Evolutionary conservation across 2,113 vertebrate species (phyloP).

Genomic region (Lampris incognitus): DNA sequence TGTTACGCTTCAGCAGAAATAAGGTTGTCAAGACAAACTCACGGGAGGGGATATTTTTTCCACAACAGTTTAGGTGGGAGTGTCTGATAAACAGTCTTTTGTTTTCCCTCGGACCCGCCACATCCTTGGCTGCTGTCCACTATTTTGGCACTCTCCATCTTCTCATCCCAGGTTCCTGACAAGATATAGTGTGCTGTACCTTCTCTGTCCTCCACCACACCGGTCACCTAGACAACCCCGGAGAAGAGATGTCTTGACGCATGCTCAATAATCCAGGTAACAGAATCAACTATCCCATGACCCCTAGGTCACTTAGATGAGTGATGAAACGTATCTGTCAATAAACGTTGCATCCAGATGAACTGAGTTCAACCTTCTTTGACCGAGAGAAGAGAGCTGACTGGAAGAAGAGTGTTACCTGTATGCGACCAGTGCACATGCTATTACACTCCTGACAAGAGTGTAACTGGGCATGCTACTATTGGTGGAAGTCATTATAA

Average conservation of each 20-base stretch:
- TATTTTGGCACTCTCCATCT: constrained; percentile 94
- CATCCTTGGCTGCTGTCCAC: constrained; percentile 89
- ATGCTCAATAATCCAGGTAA: no score
- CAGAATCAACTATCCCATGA: no score
- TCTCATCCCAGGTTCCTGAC: constrained; percentile 95
- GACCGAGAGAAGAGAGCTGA: constrained; percentile 4
- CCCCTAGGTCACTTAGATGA: no score
- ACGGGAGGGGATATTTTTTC: constrained; percentile 97
- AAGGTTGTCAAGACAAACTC: constrained; percentile 43
- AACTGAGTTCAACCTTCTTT: no score
- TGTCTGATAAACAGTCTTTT: constrained; percentile 95
- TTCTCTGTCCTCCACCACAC: constrained; percentile 87
- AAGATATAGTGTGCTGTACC: constrained; percentile 90
- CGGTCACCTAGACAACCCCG: constrained; percentile 85
- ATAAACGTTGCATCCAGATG: no score
- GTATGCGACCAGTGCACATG: background rate
- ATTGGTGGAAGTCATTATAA: no score
- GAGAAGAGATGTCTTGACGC: no score
- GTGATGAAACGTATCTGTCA: no score
- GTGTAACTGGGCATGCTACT: no score
- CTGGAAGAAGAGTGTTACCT: constrained; percentile 24
- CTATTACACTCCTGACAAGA: no score
- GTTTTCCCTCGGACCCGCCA: constrained; percentile 88
- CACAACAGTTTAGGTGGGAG: constrained; percentile 91
- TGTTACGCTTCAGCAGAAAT: background rate